Conservation (phyloP, 1,140 invertebrate genomes). For the Drosophila prosaltans region DNA sequence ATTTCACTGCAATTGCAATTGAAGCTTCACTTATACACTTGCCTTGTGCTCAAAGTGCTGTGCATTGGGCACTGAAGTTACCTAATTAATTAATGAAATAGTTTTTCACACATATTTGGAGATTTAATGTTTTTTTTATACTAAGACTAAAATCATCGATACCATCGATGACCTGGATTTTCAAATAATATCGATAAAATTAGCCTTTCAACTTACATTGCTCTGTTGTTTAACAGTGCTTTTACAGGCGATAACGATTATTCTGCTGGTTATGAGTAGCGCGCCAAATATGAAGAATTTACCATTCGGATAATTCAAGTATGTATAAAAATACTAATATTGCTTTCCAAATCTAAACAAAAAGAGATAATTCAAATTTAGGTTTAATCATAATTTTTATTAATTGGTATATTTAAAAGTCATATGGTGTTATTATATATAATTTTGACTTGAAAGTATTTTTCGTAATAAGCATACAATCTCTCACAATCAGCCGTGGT, state of each 20-base stretch:
- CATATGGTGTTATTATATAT: conserved; percentile 73
- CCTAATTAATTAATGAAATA: conserved; percentile 6
- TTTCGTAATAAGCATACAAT: conserved; percentile 73
- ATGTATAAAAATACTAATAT: background rate
- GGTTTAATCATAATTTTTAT: conserved; percentile 79
- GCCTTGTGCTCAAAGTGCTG: no score
- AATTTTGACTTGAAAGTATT: conserved; percentile 70
- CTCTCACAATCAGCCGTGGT: conserved; percentile 41
- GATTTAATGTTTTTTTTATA: conserved; percentile 11
- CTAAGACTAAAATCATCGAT: background rate
- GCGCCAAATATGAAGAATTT: no score
- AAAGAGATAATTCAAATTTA: conserved; percentile 15
- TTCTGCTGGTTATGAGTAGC: no score
- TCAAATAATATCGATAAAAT: background rate
- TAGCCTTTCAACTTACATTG: no score
- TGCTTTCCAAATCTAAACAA: background rate
- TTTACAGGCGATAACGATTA: no score
- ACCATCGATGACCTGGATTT: background rate
- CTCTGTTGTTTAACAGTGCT: no score
- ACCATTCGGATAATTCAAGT: no score
- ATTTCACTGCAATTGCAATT: no score
- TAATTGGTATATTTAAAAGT: conserved; percentile 78
- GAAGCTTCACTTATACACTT: no score
- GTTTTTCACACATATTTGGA: conserved; percentile 4
- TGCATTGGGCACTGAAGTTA: background rate